These are phyloP conservation scores for Iguana delicatissima DNA, from an alignment of 2,797 vertebrate genomes.

Conservation along the genomic window DNA sequence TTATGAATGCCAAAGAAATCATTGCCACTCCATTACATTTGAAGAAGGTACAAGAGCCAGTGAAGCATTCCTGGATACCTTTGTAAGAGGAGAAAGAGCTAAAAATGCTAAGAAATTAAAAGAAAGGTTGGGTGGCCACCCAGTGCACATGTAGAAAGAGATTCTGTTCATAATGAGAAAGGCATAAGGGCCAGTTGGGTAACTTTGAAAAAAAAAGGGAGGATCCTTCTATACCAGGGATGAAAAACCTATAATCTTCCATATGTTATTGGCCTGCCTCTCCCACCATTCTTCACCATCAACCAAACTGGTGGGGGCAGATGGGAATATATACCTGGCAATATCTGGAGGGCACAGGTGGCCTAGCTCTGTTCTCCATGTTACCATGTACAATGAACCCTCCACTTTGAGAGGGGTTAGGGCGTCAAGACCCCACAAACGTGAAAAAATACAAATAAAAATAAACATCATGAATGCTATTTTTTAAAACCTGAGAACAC, in stretches of 20 bases:
- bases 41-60: neutral
- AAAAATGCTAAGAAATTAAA: neutral
- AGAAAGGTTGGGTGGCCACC: neutral
- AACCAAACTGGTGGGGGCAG: neutral
- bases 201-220: neutral
- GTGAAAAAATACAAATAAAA: too few relatives aligned
- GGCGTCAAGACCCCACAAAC: too few relatives aligned
- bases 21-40: neutral
- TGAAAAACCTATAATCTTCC: neutral
- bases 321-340: neutral
- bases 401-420: too few relatives aligned
- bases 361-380: neutral
- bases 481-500: too few relatives aligned
- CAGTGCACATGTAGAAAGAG: neutral
- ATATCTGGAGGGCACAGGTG: neutral
- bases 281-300: neutral
- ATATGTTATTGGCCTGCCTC: neutral
- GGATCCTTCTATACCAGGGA: neutral
- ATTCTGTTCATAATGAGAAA: neutral
- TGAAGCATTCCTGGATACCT: neutral
- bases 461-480: too few relatives aligned
- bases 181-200: neutral
- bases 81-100: neutral
- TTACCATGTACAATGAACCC: neutral
- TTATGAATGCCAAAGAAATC: neutral